Conservation (phyloP, 2,113 vertebrate species). For the Nothocercus nigrocapillus region DNA sequence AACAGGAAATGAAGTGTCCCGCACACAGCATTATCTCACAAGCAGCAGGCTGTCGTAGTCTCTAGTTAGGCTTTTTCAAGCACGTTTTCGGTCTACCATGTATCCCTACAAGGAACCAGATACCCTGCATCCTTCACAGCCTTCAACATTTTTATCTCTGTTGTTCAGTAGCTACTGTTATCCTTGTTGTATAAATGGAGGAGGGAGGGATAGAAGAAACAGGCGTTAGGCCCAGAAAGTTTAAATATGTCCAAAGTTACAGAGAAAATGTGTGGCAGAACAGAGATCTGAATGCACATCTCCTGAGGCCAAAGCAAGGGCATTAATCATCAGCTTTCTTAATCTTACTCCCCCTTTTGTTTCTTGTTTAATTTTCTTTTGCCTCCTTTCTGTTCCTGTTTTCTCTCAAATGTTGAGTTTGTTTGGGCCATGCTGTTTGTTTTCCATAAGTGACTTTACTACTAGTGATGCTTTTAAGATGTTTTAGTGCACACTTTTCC, state of each 20-base stretch:
- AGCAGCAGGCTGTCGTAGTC: background rate
- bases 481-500: background rate
- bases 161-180: accelerated
- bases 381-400: background rate
- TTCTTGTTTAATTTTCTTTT: background rate
- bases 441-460: conserved; percentile 25
- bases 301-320: background rate
- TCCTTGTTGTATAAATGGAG: accelerated
- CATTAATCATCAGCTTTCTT: conserved; percentile 6
- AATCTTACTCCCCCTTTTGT: background rate
- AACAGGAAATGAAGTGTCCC: background rate
- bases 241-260: background rate
- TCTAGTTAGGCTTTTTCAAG: background rate
- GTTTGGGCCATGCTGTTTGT: background rate
- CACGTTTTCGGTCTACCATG: background rate
- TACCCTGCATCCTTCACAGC: background rate
- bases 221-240: background rate
- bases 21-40: accelerated
- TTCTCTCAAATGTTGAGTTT: background rate
- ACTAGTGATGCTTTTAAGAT: background rate
- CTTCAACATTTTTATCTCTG: background rate
- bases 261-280: conserved; percentile 8
- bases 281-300: background rate
- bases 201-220: background rate
- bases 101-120: background rate